A percentile compares a stretch with the other conserved stretches of the same genome.
Evolutionary conservation across 2,888 invertebrate species (phyloP).

Genomic region (Poecilobothrus nobilitatus): DNA sequence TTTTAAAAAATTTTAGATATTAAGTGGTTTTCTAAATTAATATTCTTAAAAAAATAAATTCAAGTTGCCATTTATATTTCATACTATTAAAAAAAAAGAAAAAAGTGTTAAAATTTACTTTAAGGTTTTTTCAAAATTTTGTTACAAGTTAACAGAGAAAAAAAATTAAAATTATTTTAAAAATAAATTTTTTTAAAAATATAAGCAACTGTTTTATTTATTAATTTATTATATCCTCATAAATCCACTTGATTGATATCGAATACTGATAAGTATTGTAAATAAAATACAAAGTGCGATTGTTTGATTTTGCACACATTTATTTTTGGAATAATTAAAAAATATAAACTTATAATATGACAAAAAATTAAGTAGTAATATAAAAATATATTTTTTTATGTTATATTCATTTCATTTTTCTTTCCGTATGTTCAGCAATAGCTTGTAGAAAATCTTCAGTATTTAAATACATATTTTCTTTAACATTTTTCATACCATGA

Average conservation of each 20-base stretch:
- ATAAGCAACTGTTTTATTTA: too few relatives aligned
- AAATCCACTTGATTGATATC: too few relatives aligned
- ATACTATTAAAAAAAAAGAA: neutral
- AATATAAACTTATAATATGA: neutral
- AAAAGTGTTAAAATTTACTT: neutral
- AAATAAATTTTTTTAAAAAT: too few relatives aligned
- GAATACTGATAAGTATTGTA: too few relatives aligned
- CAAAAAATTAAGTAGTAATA: slow-evolving; percentile 1
- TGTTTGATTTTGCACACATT: neutral
- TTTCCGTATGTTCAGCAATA: slow-evolving; percentile 63
- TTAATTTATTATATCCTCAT: too few relatives aligned
- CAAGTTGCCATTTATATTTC: neutral
- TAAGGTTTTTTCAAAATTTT: neutral
- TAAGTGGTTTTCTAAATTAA: too few relatives aligned
- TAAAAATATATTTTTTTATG: neutral
- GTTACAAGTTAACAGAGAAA: too few relatives aligned
- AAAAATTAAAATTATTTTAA: too few relatives aligned
- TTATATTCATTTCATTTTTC: slow-evolving; percentile 33
- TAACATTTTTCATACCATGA: slow-evolving; percentile 71
- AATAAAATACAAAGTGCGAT: too few relatives aligned
- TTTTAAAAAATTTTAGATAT: too few relatives aligned
- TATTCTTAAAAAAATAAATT: neutral
- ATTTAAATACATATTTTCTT: slow-evolving; percentile 71
- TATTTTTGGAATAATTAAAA: neutral
- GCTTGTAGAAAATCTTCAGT: slow-evolving; percentile 82